Evolutionary conservation across 2,888 invertebrate genomes (phyloP).

Genomic region (Myopa testacea): DNA sequence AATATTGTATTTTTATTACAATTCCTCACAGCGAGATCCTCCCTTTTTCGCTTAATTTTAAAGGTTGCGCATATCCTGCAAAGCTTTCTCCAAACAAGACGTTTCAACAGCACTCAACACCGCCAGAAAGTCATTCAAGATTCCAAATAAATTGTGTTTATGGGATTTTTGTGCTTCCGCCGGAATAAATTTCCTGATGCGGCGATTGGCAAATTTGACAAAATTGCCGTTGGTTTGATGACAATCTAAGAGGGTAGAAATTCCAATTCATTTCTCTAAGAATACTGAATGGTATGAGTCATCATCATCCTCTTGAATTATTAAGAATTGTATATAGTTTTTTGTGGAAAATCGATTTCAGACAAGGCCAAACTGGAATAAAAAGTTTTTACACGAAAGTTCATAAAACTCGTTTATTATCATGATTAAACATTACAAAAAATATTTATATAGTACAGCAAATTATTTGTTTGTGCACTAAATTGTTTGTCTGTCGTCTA

Average conservation of each 20-base stretch:
- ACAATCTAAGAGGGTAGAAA: background rate
- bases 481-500: too few relatives aligned
- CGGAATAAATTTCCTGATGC: constrained; percentile 34
- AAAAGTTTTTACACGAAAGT: too few relatives aligned
- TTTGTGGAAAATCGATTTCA: too few relatives aligned
- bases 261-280: background rate
- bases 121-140: too few relatives aligned
- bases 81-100: too few relatives aligned
- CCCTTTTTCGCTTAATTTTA: too few relatives aligned
- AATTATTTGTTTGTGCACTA: background rate
- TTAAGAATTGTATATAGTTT: too few relatives aligned
- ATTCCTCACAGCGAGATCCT: too few relatives aligned
- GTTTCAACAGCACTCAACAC: too few relatives aligned
- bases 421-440: background rate
- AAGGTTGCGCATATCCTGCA: too few relatives aligned
- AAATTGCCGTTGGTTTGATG: background rate
- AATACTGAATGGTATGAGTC: background rate
- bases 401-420: background rate
- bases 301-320: background rate
- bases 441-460: background rate
- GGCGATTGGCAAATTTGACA: background rate
- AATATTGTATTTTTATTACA: too few relatives aligned
- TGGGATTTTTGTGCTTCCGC: constrained; percentile 40
- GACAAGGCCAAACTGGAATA: too few relatives aligned
- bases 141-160: constrained; percentile 16